Evolutionary conservation across 2,888 invertebrate genomes (phyloP), one percentile per base, ranked within the genome.

Genomic region (Andrena praecox): DNA sequence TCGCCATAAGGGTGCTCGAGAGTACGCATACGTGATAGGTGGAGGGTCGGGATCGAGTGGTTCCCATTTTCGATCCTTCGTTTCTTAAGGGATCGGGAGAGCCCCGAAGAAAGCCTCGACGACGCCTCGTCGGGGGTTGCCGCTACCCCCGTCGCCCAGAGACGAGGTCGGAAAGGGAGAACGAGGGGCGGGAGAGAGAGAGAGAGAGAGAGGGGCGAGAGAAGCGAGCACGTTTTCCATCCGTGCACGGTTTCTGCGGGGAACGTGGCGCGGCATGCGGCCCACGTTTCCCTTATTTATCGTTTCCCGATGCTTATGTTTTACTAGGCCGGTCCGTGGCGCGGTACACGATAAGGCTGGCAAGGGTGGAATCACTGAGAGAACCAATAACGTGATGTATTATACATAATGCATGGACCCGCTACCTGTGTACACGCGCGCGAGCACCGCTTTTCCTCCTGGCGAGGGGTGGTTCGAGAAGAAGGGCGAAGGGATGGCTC

Each of bases 331-430:
- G 87, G 81, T 87, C 90, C 90, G 88, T 89, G 89, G 89, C 90
- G 86, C 89, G 90, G 89, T 91, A 92, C 91, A 91, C 92, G 93
- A 93, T 93, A 93, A 93, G 90, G 90, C 91, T 90, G 89, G 92
- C 91, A 91, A 92, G 93, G 93, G 93, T 91, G 89, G 93, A 93
- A 93, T 93, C 93, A 93, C 93, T 93, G 93, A 93, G 93, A 91
- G 91, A 93, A 93, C 93, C 93, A 93, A 94, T 94, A 94, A 94
- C 93, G 93, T 93, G 93, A 94, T 93, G 93, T 94, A 93, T 93
- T 93, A 93, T 94, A 94, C 93, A 94, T 94, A 94, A 94, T 94
- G 93, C 93, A 93, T 93, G 92, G 90, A 87, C 80, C 90, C 82
- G 82, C 80, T 87, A 89, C 87, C 90, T 86, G 85, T 85, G 85